A percentile compares a stretch with the other conserved stretches of the same genome.
These are phyloP conservation scores for Lasiurus borealis DNA, from an alignment of 2,113 vertebrate species.

Conservation along the genomic window DNA sequence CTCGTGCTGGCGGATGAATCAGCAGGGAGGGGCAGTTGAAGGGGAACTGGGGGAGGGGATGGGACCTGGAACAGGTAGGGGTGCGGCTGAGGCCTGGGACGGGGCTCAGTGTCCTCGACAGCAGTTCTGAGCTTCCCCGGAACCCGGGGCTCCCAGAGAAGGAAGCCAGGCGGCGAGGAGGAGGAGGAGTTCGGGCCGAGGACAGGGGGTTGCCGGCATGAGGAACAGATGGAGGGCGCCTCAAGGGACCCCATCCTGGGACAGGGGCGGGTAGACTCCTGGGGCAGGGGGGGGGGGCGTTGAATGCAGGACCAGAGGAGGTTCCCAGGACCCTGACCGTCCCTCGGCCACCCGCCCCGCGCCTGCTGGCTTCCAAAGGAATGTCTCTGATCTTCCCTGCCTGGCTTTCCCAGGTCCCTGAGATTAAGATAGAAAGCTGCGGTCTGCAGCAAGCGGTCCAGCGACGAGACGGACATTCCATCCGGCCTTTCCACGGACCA, in stretches of 20 bases:
- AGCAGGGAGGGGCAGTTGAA: no score
- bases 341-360: background rate
- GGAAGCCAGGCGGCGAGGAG: background rate
- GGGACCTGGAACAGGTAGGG: background rate
- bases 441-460: background rate
- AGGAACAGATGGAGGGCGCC: background rate
- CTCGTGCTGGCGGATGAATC: no score
- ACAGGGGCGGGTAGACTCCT: background rate
- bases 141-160: background rate
- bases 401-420: background rate
- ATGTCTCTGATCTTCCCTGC: background rate
- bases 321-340: background rate
- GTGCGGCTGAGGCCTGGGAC: background rate
- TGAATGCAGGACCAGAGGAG: background rate
- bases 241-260: background rate
- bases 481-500: background rate
- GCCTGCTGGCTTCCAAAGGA: background rate
- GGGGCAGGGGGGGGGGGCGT: no score
- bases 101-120: fast-evolving
- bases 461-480: background rate
- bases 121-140: background rate
- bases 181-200: background rate
- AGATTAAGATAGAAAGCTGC: background rate
- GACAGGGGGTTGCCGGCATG: background rate
- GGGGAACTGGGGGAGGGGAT: background rate